Conservation (phyloP, 2,888 invertebrate genomes). For the Callimorpha dominula region DNA sequence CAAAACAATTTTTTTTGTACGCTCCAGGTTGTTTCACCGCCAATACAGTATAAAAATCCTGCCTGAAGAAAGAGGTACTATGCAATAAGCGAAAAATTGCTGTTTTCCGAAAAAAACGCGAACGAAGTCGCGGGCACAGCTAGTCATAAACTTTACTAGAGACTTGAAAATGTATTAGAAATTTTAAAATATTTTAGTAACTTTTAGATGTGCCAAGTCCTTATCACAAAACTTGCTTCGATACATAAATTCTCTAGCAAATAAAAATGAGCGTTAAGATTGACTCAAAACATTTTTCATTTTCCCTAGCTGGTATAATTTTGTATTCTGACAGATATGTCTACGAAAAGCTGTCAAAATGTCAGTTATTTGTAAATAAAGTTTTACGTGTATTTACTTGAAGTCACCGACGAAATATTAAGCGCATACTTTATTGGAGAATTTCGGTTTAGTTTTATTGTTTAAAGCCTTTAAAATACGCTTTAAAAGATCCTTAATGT, state of each 20-base stretch:
- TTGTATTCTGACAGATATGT: slow-evolving; percentile 1
- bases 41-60: too few relatives aligned
- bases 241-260: not conserved
- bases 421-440: not conserved
- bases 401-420: not conserved
- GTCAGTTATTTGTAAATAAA: slow-evolving; percentile 3
- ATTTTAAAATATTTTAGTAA: too few relatives aligned
- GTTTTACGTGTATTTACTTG: not conserved
- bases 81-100: too few relatives aligned
- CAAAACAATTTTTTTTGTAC: too few relatives aligned
- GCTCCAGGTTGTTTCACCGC: too few relatives aligned
- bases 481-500: not conserved
- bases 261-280: not conserved
- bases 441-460: not conserved
- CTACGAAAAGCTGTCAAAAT: slow-evolving; percentile 9
- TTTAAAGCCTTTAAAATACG: not conserved
- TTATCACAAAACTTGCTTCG: too few relatives aligned
- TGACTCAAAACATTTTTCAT: not conserved
- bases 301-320: not conserved
- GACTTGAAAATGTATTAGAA: too few relatives aligned
- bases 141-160: too few relatives aligned
- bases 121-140: too few relatives aligned
- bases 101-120: too few relatives aligned
- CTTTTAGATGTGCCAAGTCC: too few relatives aligned
- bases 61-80: too few relatives aligned